A percentile compares a stretch with the other conserved stretches of the same genome.
phyloP scores from a whole-genome alignment of 2,888 invertebrate genomes.

The Chloroclystis v-ata region DNA sequence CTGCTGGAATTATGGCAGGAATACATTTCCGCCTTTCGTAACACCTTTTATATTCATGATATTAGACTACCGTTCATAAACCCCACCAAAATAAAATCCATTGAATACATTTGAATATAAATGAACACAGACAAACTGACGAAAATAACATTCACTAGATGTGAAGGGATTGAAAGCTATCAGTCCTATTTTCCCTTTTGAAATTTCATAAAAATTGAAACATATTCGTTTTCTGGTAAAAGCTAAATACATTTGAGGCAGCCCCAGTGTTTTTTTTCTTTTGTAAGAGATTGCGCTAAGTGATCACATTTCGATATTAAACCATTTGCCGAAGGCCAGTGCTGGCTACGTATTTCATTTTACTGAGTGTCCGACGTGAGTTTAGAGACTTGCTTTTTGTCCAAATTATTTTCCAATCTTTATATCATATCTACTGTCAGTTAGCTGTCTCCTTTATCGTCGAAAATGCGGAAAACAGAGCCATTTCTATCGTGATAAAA shows the following conservation, averaged over 20 bases:
- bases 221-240: constrained; percentile 69
- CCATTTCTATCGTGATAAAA: constrained; percentile 8
- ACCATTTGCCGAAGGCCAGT: constrained; percentile 76
- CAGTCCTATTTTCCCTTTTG: constrained; percentile 54
- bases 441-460: constrained; percentile 46
- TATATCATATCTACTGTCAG: constrained; percentile 64
- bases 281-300: constrained; percentile 78
- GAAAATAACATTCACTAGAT: constrained; percentile 33
- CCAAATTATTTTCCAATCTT: constrained; percentile 71
- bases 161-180: constrained; percentile 53
- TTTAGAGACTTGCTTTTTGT: constrained; percentile 73
- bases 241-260: constrained; percentile 65
- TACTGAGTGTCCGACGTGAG: constrained; percentile 76
- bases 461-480: constrained; percentile 19
- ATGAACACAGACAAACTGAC: constrained; percentile 17
- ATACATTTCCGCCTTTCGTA: background rate
- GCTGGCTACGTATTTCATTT: constrained; percentile 77
- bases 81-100: constrained; percentile 7
- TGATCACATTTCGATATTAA: constrained; percentile 79
- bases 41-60: background rate
- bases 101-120: constrained; percentile 8
- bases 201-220: constrained; percentile 65
- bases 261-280: constrained; percentile 66
- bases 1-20: background rate
- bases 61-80: constrained; percentile 4